Conservation (phyloP, 2,113 vertebrate species). For the Coracopsis vasa region DNA sequence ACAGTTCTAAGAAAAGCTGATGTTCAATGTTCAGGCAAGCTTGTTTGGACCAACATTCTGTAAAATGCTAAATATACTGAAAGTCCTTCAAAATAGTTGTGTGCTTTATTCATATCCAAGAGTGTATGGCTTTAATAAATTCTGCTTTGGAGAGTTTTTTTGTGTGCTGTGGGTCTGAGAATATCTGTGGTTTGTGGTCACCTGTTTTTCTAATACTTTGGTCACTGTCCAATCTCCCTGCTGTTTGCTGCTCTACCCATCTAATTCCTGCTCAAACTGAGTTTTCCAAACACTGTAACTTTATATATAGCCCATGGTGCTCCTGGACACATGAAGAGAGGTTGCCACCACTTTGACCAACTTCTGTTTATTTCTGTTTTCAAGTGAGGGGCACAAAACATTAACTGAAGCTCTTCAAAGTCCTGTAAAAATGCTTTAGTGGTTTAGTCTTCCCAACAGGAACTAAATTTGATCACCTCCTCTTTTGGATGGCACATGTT, state of each 20-base stretch:
- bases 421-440: background rate
- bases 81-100: slow-evolving; percentile 44
- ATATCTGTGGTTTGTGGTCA: slow-evolving; percentile 71
- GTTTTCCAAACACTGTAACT: slow-evolving; percentile 69
- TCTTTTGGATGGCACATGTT: background rate
- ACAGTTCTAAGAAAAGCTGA: too few species aligned
- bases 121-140: slow-evolving; percentile 61
- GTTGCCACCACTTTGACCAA: slow-evolving; percentile 41
- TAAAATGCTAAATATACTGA: background rate
- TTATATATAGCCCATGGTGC: slow-evolving; percentile 67
- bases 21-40: background rate
- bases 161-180: slow-evolving; percentile 51
- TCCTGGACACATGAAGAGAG: slow-evolving; percentile 27
- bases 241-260: slow-evolving; percentile 58
- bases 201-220: slow-evolving; percentile 71
- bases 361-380: slow-evolving; percentile 13
- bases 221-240: slow-evolving; percentile 58
- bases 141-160: slow-evolving; percentile 51
- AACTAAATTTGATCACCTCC: background rate
- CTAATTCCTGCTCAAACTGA: slow-evolving; percentile 71
- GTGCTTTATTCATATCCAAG: slow-evolving; percentile 30
- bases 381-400: slow-evolving; percentile 23
- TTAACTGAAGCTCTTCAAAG: background rate
- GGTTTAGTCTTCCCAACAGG: background rate
- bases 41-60: background rate